Conservation (phyloP, 2,797 vertebrate species). For the Lateolabrax maculatus region DNA sequence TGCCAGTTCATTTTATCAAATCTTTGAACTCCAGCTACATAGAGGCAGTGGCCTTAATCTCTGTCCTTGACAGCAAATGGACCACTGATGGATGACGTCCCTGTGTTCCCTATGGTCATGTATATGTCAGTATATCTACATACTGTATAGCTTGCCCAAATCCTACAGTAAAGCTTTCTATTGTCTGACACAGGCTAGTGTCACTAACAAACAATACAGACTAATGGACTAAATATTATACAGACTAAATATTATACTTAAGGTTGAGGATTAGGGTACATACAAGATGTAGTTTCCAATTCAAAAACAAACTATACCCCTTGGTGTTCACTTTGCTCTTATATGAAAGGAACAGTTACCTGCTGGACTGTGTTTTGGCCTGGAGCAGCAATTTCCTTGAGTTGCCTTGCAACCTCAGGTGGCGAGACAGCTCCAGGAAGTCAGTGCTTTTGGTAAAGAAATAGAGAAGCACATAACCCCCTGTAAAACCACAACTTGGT, state of each 20-base stretch:
- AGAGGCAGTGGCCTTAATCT: slow-evolving; percentile 33
- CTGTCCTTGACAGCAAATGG: slow-evolving; percentile 40
- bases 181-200: neutral
- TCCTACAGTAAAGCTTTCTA: neutral
- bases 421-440: neutral
- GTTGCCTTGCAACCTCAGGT: neutral
- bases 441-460: too few relatives aligned
- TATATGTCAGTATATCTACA: neutral
- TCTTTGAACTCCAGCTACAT: slow-evolving; percentile 37
- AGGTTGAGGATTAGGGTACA: neutral
- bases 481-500: neutral
- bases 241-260: neutral
- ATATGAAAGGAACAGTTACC: neutral
- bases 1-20: slow-evolving; percentile 32
- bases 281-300: neutral
- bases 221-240: neutral
- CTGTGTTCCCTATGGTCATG: slow-evolving; percentile 2
- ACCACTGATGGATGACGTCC: neutral
- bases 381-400: neutral
- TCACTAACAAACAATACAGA: neutral
- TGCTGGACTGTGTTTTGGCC: neutral
- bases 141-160: neutral
- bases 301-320: neutral
- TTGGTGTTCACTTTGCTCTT: neutral
- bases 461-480: neutral